Evolutionary conservation across 2,113 vertebrate genomes (phyloP).

Genomic region (Hassar affinis): DNA sequence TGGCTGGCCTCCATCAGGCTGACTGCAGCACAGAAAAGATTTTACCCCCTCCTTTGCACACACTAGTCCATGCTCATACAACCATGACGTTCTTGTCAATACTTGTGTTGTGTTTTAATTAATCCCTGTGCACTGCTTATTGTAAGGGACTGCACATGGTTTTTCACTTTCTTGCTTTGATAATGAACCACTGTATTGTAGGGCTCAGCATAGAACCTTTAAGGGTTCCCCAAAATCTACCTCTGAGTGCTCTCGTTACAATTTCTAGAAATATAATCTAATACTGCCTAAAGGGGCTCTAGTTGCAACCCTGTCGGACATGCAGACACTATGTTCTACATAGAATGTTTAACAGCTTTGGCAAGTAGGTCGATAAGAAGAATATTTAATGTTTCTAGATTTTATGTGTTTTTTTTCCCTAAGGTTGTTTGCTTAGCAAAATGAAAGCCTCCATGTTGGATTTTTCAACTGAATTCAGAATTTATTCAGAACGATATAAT

Average conservation of each 20-base stretch:
- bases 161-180: background rate
- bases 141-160: background rate
- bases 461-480: background rate
- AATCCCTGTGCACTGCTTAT: background rate
- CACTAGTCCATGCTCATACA: background rate
- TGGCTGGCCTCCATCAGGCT: conserved; percentile 2
- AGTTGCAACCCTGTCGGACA: background rate
- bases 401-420: background rate
- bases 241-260: background rate
- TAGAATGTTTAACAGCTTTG: background rate
- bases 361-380: background rate
- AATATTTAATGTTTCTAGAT: background rate
- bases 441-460: background rate
- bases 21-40: background rate
- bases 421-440: background rate
- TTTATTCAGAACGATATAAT: background rate
- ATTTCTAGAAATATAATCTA: too few relatives aligned
- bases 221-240: background rate
- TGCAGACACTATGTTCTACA: background rate
- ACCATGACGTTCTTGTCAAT: conserved; percentile 4
- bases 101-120: conserved; percentile 27
- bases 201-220: background rate
- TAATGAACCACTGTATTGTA: background rate
- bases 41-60: background rate
- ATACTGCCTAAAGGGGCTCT: background rate